phyloP scores from a whole-genome alignment of 2,888 invertebrate species.

The Lasioglossum calceatum region DNA sequence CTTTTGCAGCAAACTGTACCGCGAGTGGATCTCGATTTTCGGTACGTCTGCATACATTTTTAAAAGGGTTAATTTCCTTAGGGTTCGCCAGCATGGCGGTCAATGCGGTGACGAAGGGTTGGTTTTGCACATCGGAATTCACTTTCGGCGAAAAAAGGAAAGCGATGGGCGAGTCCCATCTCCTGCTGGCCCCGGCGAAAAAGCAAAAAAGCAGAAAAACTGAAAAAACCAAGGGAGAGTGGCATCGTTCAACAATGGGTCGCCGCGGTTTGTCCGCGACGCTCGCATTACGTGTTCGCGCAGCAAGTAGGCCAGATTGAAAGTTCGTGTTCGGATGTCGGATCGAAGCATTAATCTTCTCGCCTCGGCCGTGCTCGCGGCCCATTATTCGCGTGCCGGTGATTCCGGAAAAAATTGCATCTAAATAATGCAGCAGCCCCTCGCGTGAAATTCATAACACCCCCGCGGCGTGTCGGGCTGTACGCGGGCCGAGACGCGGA shows the following conservation, averaged over 20 bases:
- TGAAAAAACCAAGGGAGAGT: not conserved
- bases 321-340: conserved; percentile 43
- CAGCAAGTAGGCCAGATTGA: conserved; percentile 45
- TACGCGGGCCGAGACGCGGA: conserved; percentile 18
- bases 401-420: conserved; percentile 65
- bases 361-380: conserved; percentile 8
- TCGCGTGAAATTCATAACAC: conserved; percentile 49
- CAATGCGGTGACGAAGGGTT: not conserved
- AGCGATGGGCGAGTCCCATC: not conserved
- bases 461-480: conserved; percentile 16
- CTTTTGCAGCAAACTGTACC: not conserved
- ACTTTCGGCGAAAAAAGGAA: not conserved
- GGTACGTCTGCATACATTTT: not conserved
- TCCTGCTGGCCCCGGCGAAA: not conserved
- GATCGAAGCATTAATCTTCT: conserved; percentile 58
- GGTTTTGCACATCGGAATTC: not conserved
- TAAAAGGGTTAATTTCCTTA: not conserved
- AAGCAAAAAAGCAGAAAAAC: not conserved
- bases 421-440: conserved; percentile 63
- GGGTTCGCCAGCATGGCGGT: not conserved
- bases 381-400: conserved; percentile 33
- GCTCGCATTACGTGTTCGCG: not conserved
- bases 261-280: not conserved
- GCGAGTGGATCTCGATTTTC: not conserved
- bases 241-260: not conserved